Conservation (phyloP, 2,797 vertebrate species). For the Coregonus suidteri region DNA sequence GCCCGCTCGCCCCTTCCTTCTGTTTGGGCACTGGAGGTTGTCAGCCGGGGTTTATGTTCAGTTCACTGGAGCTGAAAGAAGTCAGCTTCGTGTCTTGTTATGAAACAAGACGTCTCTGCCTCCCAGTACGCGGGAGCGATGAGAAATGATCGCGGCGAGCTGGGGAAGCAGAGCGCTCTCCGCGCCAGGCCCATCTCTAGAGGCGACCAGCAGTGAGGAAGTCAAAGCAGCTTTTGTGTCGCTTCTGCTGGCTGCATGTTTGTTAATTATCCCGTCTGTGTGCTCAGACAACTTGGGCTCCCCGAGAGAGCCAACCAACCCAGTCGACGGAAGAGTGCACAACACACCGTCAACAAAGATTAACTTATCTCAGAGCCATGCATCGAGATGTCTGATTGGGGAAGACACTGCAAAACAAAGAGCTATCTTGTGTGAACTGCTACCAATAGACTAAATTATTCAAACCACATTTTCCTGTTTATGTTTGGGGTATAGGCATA, state of each 20-base stretch:
- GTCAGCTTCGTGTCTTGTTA: constrained; percentile 84
- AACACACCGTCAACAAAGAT: constrained; percentile 72
- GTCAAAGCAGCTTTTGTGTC: constrained; percentile 82
- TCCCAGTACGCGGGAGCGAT: constrained; percentile 66
- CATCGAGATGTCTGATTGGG: constrained; percentile 56
- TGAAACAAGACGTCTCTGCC: constrained; percentile 81
- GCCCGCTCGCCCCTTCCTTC: constrained; percentile 72
- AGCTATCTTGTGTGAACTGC: constrained; percentile 33
- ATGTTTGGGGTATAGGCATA: background rate
- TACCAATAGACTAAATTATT: constrained; percentile 35
- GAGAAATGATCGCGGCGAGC: constrained; percentile 67
- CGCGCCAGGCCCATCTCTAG: constrained; percentile 61
- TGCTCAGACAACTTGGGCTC: constrained; percentile 64
- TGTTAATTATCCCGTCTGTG: constrained; percentile 79
- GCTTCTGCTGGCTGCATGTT: constrained; percentile 75
- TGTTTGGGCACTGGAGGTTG: constrained; percentile 77
- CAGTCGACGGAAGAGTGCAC: constrained; percentile 62
- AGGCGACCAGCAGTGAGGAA: constrained; percentile 81
- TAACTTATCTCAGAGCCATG: constrained; percentile 63
- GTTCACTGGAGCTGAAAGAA: constrained; percentile 87
- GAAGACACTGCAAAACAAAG: constrained; percentile 46
- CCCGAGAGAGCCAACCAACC: constrained; percentile 61
- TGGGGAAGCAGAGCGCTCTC: constrained; percentile 42
- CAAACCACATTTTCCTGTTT: background rate
- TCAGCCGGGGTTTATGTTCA: constrained; percentile 82